Conservation (phyloP, 1,140 invertebrate species). For the Apis laboriosa region DNA sequence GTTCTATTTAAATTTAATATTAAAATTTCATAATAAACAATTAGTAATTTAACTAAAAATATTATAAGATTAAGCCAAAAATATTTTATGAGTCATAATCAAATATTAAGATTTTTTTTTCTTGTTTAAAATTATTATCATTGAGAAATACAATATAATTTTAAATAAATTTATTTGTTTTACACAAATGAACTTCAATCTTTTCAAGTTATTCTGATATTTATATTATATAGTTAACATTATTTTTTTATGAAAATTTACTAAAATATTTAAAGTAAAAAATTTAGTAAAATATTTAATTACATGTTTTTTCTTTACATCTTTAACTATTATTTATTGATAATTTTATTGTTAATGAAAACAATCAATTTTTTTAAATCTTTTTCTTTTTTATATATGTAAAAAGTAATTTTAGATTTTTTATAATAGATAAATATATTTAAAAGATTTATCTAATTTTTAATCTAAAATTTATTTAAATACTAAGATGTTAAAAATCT, state of each 20-base stretch:
- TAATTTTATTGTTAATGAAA: not conserved
- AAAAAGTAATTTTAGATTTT: conserved; percentile 10
- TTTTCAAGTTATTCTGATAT: not conserved
- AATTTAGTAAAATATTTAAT: not conserved
- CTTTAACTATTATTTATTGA: not conserved
- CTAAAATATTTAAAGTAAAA: not conserved
- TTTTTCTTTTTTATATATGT: not conserved
- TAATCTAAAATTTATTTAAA: not conserved
- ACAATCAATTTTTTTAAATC: not conserved
- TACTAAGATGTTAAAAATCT: not conserved
- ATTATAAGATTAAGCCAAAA: not conserved
- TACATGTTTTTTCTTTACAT: not conserved
- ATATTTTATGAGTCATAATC: not conserved
- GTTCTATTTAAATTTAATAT: not conserved
- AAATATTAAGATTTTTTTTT: not conserved
- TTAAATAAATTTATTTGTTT: not conserved
- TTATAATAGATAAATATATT: not conserved
- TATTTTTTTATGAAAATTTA: not conserved
- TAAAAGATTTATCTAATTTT: conserved; percentile 7
- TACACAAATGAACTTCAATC: too few relatives aligned
- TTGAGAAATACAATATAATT: not conserved
- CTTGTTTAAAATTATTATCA: not conserved
- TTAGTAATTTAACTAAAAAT: not conserved
- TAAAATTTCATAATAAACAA: not conserved
- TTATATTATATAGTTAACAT: not conserved